Percentiles rank a stretch among this genome's conserved stretches.
phyloP scores from a whole-genome alignment of 2,797 vertebrate species.

The Selene dorsalis region DNA sequence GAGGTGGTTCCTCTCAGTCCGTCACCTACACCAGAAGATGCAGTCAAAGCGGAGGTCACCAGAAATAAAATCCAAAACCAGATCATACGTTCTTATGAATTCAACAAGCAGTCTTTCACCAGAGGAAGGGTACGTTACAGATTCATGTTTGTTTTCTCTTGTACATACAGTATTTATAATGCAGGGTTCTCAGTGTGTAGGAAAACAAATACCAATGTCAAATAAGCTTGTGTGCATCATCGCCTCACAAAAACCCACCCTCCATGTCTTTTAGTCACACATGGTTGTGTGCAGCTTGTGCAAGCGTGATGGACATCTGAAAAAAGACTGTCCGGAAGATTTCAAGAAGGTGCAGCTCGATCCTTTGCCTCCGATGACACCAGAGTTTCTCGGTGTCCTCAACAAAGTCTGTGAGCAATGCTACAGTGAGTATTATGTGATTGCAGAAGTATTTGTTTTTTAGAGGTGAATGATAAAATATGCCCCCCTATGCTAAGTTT shows the following conservation, averaged over 20 bases:
- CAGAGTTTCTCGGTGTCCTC: constrained; percentile 87
- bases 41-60: constrained; percentile 40
- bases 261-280: constrained; percentile 85
- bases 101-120: constrained; percentile 89
- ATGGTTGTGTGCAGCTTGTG: constrained; percentile 93
- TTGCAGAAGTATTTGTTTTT: neutral
- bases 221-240: neutral
- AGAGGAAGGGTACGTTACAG: constrained; percentile 88
- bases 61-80: constrained; percentile 50
- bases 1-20: constrained; percentile 34
- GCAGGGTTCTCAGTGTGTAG: neutral
- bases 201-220: neutral
- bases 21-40: constrained; percentile 35
- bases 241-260: neutral
- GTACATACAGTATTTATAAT: neutral
- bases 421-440: constrained; percentile 85
- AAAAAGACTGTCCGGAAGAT: constrained; percentile 95
- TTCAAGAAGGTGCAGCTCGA: constrained; percentile 94
- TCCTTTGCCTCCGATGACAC: constrained; percentile 87
- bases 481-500: no score
- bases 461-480: neutral
- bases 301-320: constrained; percentile 94
- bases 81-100: constrained; percentile 84
- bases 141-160: neutral
- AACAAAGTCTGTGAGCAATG: constrained; percentile 93